Conservation (phyloP, 2,888 invertebrate species). For the Abrostola triplasia region DNA sequence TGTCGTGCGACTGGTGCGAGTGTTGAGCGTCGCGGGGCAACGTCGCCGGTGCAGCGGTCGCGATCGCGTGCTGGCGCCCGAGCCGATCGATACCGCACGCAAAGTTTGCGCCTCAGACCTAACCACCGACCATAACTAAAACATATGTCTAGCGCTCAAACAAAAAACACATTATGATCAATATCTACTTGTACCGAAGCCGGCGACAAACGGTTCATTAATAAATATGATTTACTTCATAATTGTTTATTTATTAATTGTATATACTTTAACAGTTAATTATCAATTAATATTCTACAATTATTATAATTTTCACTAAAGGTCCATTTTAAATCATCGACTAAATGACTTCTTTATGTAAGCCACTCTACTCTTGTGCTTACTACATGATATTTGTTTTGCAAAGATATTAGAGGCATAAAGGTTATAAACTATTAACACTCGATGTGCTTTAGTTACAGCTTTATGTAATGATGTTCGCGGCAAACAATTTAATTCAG, state of each 20-base stretch:
- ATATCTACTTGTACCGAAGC: conserved; percentile 14
- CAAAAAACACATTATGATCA: conserved; percentile 25
- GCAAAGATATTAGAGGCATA: too few relatives aligned
- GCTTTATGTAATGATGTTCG: too few relatives aligned
- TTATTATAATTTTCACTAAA: not conserved
- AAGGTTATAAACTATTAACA: too few relatives aligned
- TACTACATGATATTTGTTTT: too few relatives aligned
- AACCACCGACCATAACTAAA: conserved; percentile 64
- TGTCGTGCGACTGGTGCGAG: conserved; percentile 42
- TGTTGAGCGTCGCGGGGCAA: conserved; percentile 53
- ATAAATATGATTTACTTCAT: not conserved
- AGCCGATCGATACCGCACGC: conserved; percentile 83
- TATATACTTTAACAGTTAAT: not conserved
- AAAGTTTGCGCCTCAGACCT: conserved; percentile 78
- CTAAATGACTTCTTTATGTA: not conserved
- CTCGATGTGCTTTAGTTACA: too few relatives aligned
- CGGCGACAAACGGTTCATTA: conserved; percentile 3
- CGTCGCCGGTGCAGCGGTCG: conserved; percentile 75
- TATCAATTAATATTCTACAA: not conserved
- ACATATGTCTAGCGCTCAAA: conserved; percentile 35
- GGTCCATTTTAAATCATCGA: not conserved
- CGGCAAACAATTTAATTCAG: too few relatives aligned
- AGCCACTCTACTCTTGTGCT: too few relatives aligned
- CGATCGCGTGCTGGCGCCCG: conserved; percentile 81
- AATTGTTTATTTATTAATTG: conserved; percentile 17